phyloP scores from a whole-genome alignment of 2,888 invertebrate species.

The Diarsia dahlii region DNA sequence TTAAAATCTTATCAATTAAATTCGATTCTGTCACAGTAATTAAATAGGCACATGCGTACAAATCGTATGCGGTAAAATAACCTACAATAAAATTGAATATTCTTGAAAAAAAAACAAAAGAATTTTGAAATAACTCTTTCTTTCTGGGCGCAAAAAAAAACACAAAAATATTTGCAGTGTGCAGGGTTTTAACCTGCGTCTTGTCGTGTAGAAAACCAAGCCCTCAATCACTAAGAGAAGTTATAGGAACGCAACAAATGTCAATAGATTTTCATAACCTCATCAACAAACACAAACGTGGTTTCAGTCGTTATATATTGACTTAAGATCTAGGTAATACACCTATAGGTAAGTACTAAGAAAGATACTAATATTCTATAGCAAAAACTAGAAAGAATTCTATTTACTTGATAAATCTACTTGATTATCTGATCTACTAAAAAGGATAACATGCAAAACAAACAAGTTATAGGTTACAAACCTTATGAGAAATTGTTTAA shows the following conservation, averaged over 20 bases:
- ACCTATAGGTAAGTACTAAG: background rate
- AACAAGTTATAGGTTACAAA: conserved; percentile 30
- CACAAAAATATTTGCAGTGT: background rate
- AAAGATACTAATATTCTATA: background rate
- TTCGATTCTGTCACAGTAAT: background rate
- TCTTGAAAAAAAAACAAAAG: background rate
- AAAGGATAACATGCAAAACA: conserved; percentile 5
- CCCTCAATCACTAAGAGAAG: background rate
- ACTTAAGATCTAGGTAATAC: background rate
- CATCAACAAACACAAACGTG: conserved; percentile 31
- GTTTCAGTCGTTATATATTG: conserved; percentile 4
- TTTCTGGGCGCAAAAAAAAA: background rate
- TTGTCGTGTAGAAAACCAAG: background rate
- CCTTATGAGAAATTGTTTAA: no score
- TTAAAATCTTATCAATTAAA: conserved; percentile 11
- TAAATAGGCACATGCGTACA: background rate
- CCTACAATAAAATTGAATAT: background rate
- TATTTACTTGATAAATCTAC: background rate
- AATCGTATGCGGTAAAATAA: background rate
- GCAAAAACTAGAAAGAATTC: background rate
- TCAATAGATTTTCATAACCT: conserved; percentile 35
- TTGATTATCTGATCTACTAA: background rate
- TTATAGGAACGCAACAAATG: background rate
- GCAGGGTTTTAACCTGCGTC: conserved; percentile 20
- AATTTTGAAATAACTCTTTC: background rate